Base-by-base conservation (phyloP, 2,113 vertebrate genomes). In the Aegotheles bennettii region DNA sequence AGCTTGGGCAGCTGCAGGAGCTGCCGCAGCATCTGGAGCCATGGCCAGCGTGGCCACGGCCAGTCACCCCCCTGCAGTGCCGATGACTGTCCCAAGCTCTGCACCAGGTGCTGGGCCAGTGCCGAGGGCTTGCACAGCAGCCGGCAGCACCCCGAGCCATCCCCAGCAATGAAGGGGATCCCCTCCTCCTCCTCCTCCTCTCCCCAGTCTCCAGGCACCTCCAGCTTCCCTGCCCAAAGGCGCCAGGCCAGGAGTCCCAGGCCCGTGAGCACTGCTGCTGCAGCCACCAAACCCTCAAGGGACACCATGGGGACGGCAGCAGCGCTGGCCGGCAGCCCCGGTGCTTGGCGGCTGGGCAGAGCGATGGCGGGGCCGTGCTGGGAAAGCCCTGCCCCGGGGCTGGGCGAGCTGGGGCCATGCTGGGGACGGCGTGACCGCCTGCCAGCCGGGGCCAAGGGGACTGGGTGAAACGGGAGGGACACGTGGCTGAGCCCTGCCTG, bases 401-500 rank as follows among this genome's bases (percentile, higher is more conserved):
- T 35, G 95, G 95, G 87, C 79, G 9, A 93, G 82, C 70, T 17
- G 16, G 70, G 84, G 70, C 65, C 25, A 15, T 18, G 79, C 53
- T 16, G 43, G 56, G 73, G 73, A 47, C 38, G 47, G 89, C 47
- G 86, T 78, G 82, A 93, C 75, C 33, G 4, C 77, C 82, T 5
- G 77, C 76, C 77, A 87, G 91, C 86, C 36, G 11, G 87, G 94
- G 94, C 80, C 94, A 93, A 94, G 94, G 95, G 90, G 84, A 96
- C 94, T 94, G 94, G 95, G 95, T 94, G 94, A 96, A 93, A 95
- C 26, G 84, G 43, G 76, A 95, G 70, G 56, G 89, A 92, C 83
- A 90, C 83, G 78, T 69, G 86, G 86, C 91, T 3, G 2, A 94
- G 86, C 65, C 23, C 89, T 69, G 78, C 33, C 42, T 10, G 80